Evolutionary conservation across 2,113 vertebrate species (phyloP).

Genomic region (Urocynchramus pylzowi): DNA sequence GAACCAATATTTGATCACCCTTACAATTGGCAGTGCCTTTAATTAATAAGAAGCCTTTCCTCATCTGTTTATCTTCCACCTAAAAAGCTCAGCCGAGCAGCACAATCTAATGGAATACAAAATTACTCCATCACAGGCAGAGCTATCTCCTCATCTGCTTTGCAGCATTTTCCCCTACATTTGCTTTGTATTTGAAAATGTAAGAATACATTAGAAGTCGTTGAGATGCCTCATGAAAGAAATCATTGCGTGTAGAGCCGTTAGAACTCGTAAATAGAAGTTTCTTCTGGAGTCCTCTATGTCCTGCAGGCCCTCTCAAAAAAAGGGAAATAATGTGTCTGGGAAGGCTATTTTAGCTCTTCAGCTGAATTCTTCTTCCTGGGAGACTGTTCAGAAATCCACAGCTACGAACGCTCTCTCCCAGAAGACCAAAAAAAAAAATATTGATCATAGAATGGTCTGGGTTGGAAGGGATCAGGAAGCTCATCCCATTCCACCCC

Average conservation of each 20-base stretch:
- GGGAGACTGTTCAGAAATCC: neutral
- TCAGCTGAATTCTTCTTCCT: neutral
- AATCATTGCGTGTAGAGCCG: neutral
- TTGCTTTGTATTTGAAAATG: neutral
- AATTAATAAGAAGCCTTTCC: constrained; percentile 14
- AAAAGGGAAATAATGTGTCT: neutral
- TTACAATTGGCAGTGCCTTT: neutral
- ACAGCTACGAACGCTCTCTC: neutral
- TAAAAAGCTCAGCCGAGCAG: constrained; percentile 3
- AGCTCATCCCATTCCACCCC: neutral
- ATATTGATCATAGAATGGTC: neutral
- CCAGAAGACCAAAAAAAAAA: neutral
- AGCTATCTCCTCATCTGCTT: neutral
- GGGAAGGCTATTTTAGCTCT: neutral
- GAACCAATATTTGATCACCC: neutral
- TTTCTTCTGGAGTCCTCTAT: neutral
- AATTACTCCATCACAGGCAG: neutral
- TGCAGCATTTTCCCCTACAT: neutral
- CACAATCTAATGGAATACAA: neutral
- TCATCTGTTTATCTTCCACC: neutral
- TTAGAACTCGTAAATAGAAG: neutral
- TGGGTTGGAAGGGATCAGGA: neutral
- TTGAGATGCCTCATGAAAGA: neutral
- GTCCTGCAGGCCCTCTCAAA: neutral
- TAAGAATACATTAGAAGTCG: neutral